These are phyloP conservation scores for Rhysida immarginata DNA, from an alignment of 1,140 invertebrate genomes.

Conservation along the genomic window DNA sequence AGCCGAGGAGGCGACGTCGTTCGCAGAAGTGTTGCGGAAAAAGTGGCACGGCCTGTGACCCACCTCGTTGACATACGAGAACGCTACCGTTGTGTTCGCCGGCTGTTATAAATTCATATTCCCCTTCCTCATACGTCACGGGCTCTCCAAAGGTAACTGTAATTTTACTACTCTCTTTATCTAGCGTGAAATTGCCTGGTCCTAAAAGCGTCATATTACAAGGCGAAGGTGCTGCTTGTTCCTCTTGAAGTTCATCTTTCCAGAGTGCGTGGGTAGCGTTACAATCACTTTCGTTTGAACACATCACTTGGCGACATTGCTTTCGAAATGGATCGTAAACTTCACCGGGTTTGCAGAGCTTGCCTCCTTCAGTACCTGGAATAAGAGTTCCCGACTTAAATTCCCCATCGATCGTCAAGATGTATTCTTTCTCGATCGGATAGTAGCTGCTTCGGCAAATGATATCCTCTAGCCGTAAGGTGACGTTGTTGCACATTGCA, in stretches of 20 bases:
- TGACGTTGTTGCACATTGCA: neutral
- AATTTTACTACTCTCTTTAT: neutral
- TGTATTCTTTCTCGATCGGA: neutral
- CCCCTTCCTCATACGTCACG: neutral
- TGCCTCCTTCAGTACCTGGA: neutral
- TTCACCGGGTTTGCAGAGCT: neutral
- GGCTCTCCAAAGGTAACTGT: neutral
- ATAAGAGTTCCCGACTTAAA: neutral
- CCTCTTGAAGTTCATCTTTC: neutral
- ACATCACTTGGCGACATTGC: neutral
- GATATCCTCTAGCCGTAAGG: neutral
- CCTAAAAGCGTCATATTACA: neutral
- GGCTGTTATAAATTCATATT: neutral
- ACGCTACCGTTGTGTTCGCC: neutral
- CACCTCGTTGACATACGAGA: neutral
- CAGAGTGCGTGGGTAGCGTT: neutral
- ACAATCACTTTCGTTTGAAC: neutral
- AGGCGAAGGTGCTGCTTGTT: neutral
- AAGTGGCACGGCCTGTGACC: neutral
- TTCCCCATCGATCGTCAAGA: neutral
- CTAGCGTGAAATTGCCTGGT: neutral
- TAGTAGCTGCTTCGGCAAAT: constrained; percentile 5
- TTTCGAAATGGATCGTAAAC: constrained; percentile 2
- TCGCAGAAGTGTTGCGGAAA: constrained; percentile 5
- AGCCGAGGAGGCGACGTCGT: constrained; percentile 1